Evolutionary conservation across 2,113 vertebrate genomes (phyloP), one percentile per base, ranked within the genome.

Genomic region (Riparia riparia): DNA sequence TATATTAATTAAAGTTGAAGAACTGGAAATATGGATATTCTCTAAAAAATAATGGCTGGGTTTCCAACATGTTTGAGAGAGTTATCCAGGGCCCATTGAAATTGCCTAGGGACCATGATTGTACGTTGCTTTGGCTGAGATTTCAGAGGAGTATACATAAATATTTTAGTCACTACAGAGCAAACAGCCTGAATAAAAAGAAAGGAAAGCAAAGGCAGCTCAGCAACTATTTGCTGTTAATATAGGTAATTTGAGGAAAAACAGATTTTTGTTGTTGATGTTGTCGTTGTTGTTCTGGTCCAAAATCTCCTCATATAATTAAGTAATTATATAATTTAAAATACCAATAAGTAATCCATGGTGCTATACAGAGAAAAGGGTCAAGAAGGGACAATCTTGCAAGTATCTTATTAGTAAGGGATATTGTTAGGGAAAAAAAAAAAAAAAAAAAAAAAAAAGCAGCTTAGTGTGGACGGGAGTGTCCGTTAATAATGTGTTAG

Each of bases 111-210:
- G 69, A 61, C 49, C 0, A 1, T 17, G 17, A 32, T 58, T 34
- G 45, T 94, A 71, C 56, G 60, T 54, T 1, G 7, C 6, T 76
- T 82, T 72, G 66, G 44, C 63, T 86, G 68, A 81, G 68, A 41
- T 86, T 89, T 60, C 76, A 78, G 69, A 91, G 50, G 4, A 88
- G 34, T 10, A 5, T 47, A 13, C 64, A 64, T 93, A 94, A 93
- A 92, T 93, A 93, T 86, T 93, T 92, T 34, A 96, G 64, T 78
- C 69, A 34, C 41, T 84, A 45, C 41, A 42, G 56, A 47, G 21
- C 18, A 88, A 86, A 64, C 8, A 71, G 12, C 47, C 61, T 81
- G 56, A 60, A 53, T 70, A 45, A 86, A 85, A 90, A 78, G 5
- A 16, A 22, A 74, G 19, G 51, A 93, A 88, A 83, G 42, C 56